Percentiles rank a stretch among this genome's conserved stretches.
These are phyloP conservation scores for Aspidiotus rigidus DNA, from an alignment of 2,888 invertebrate species.

Conservation along the genomic window DNA sequence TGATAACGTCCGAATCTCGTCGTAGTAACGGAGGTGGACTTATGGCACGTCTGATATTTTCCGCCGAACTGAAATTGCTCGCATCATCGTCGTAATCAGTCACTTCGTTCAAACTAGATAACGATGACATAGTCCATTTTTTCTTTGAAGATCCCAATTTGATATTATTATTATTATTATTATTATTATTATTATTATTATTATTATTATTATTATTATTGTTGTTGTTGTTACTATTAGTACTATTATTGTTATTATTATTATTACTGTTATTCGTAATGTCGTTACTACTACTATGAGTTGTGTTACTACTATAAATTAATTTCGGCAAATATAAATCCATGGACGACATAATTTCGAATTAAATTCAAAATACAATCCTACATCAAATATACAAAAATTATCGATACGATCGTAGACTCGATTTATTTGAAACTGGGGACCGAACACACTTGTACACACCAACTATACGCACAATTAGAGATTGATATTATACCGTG, in stretches of 20 bases:
- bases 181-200: neutral
- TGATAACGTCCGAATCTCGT: constrained; percentile 44
- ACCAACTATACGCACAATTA: too few relatives aligned
- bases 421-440: too few relatives aligned
- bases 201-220: neutral
- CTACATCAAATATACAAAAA: too few relatives aligned
- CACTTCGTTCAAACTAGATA: constrained; percentile 32
- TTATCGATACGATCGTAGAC: too few relatives aligned
- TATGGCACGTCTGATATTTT: constrained; percentile 35
- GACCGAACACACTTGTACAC: too few relatives aligned
- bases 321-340: constrained; percentile 23
- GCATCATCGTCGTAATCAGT: constrained; percentile 34
- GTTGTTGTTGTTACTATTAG: constrained; percentile 4
- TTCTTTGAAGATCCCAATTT: constrained; percentile 16
- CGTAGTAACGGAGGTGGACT: constrained; percentile 38
- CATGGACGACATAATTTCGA: constrained; percentile 14
- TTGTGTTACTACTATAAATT: neutral
- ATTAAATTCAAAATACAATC: too few relatives aligned
- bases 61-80: constrained; percentile 28
- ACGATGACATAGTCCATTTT: constrained; percentile 21
- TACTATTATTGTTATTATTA: too few relatives aligned
- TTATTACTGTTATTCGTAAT: too few relatives aligned
- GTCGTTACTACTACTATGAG: too few relatives aligned
- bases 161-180: constrained; percentile 8
- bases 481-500: too few relatives aligned